Evolutionary conservation across 1,140 invertebrate genomes (phyloP).

Genomic region (Hyphantria cunea): DNA sequence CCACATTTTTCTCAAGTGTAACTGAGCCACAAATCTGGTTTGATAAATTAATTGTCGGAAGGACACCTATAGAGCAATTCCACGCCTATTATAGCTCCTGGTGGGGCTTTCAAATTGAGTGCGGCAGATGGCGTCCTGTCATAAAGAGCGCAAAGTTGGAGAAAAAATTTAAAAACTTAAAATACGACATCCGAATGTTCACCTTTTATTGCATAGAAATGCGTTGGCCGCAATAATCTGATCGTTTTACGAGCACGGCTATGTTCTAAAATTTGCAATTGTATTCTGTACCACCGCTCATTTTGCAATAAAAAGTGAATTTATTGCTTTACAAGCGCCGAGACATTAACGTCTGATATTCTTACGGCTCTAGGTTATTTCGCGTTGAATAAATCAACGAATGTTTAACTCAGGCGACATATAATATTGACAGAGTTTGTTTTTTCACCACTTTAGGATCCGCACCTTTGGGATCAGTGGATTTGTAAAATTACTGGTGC

Average conservation of each 20-base stretch:
- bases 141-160: slow-evolving; percentile 13
- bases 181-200: slow-evolving; percentile 38
- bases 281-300: slow-evolving; percentile 33
- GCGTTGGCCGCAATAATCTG: slow-evolving; percentile 43
- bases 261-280: slow-evolving; percentile 42
- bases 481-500: slow-evolving; percentile 13
- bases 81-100: slow-evolving; percentile 17
- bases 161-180: slow-evolving; percentile 32
- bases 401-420: slow-evolving; percentile 22
- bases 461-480: slow-evolving; percentile 13
- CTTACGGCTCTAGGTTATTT: slow-evolving; percentile 29
- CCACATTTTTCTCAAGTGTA: slow-evolving; percentile 13
- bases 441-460: slow-evolving; percentile 22
- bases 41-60: slow-evolving; percentile 31
- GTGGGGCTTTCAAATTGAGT: slow-evolving; percentile 10
- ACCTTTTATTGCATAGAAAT: slow-evolving; percentile 44
- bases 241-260: slow-evolving; percentile 42
- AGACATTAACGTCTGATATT: slow-evolving; percentile 31
- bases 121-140: slow-evolving; percentile 23
- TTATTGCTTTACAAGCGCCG: slow-evolving; percentile 35
- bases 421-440: slow-evolving; percentile 16
- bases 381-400: slow-evolving; percentile 29
- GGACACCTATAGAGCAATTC: slow-evolving; percentile 18
- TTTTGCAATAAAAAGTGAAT: slow-evolving; percentile 37
- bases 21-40: slow-evolving; percentile 12